phyloP scores from a whole-genome alignment of 2,888 invertebrate species.

The Acrobasis repandana region DNA sequence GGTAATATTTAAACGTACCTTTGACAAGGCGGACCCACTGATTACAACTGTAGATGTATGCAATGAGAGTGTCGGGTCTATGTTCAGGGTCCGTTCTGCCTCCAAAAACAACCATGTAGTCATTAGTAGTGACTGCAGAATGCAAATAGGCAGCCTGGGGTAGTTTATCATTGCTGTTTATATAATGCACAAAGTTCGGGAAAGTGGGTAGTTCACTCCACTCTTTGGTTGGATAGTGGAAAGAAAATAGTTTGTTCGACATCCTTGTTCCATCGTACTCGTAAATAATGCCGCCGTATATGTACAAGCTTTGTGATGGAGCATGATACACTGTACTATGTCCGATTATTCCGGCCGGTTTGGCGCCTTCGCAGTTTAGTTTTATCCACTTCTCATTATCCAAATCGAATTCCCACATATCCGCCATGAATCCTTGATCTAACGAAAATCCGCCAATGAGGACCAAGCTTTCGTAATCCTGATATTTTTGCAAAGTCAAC shows the following conservation, averaged over 20 bases:
- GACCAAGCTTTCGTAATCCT: conserved; percentile 88
- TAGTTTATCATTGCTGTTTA: conserved; percentile 77
- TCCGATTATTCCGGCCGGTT: conserved; percentile 92
- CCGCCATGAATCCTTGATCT: conserved; percentile 87
- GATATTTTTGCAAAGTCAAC: conserved; percentile 89
- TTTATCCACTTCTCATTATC: conserved; percentile 89
- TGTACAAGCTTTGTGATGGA: conserved; percentile 91
- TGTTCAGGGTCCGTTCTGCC: conserved; percentile 89
- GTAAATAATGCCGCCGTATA: conserved; percentile 94
- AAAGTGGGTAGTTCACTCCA: conserved; percentile 92
- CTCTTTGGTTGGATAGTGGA: conserved; percentile 88
- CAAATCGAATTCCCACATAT: conserved; percentile 91
- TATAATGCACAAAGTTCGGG: conserved; percentile 68
- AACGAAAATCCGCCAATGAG: conserved; percentile 94
- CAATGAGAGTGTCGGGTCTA: conserved; percentile 89
- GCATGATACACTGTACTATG: conserved; percentile 94
- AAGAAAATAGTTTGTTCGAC: conserved; percentile 90
- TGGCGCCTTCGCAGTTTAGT: conserved; percentile 87
- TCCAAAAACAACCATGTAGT: conserved; percentile 95
- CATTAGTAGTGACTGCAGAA: conserved; percentile 93
- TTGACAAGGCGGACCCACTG: conserved; percentile 91
- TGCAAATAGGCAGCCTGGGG: conserved; percentile 93
- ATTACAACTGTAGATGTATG: conserved; percentile 95
- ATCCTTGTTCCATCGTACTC: conserved; percentile 86
- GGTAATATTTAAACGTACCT: conserved; percentile 38